A percentile compares a stretch with the other conserved stretches of the same genome.
These are phyloP conservation scores for Euplagia quadripunctaria DNA, from an alignment of 2,888 invertebrate genomes.

Conservation along the genomic window DNA sequence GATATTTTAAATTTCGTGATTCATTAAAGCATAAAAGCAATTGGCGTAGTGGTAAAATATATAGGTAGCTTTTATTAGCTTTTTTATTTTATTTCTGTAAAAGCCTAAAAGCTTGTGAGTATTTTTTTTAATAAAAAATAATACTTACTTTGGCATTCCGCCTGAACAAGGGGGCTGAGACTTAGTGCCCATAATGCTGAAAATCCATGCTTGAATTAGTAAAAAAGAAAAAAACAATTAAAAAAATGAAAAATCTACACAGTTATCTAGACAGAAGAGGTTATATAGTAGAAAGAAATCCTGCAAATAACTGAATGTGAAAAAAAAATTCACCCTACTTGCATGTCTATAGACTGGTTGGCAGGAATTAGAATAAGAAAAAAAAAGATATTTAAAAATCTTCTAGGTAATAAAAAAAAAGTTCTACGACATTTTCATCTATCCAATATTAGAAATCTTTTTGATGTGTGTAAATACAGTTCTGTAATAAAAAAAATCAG, in stretches of 20 bases:
- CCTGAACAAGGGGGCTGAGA: constrained; percentile 84
- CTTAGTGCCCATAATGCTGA: constrained; percentile 86
- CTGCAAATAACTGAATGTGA: constrained; percentile 81
- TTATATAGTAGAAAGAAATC: constrained; percentile 57
- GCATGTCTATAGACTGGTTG: constrained; percentile 69
- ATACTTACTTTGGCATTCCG: constrained; percentile 87
- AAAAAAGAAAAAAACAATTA: constrained; percentile 71
- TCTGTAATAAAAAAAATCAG: constrained; percentile 33
- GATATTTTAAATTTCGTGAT: constrained; percentile 26
- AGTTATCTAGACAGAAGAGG: constrained; percentile 37
- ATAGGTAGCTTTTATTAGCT: constrained; percentile 47
- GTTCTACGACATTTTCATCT: constrained; percentile 19
- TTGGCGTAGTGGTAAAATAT: constrained; percentile 37
- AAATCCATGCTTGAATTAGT: constrained; percentile 86
- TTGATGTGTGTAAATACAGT: constrained; percentile 26
- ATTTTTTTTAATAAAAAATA: constrained; percentile 48
- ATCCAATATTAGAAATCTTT: constrained; percentile 12
- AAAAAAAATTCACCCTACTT: constrained; percentile 20
- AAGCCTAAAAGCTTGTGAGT: constrained; percentile 67
- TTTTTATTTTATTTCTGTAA: constrained; percentile 53
- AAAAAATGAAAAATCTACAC: constrained; percentile 33
- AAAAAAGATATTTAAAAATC: constrained; percentile 15
- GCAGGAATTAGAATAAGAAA: constrained; percentile 37
- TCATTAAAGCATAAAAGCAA: constrained; percentile 52
- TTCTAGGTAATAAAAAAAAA: constrained; percentile 7